Conservation (phyloP, 2,113 vertebrate species). For the Butorides virescens region DNA sequence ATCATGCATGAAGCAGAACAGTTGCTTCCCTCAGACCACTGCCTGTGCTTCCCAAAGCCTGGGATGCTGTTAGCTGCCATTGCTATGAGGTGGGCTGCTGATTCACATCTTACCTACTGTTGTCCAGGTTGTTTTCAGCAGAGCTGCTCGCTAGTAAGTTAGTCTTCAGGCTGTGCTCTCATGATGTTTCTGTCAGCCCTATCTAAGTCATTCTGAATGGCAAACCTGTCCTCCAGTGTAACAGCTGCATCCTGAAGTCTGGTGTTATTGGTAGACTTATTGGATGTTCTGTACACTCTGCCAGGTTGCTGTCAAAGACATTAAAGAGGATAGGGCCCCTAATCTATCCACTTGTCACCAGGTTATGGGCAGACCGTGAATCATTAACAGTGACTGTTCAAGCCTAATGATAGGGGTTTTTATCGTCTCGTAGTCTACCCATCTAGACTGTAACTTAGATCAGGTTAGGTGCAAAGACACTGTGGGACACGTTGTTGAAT, state of each 20-base stretch:
- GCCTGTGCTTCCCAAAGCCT: neutral
- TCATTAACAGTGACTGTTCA: neutral
- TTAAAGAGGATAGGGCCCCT: neutral
- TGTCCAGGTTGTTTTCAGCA: neutral
- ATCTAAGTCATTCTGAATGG: neutral
- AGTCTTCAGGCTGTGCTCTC: neutral
- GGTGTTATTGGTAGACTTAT: neutral
- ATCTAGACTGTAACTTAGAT: neutral
- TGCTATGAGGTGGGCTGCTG: neutral
- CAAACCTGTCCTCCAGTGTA: accelerated
- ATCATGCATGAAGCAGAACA: neutral
- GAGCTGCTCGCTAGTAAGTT: neutral
- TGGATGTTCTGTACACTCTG: neutral
- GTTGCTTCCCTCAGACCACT: neutral
- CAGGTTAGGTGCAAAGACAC: neutral
- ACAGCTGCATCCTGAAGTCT: neutral
- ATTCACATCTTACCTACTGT: neutral
- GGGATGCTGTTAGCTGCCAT: neutral
- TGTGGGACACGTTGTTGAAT: neutral
- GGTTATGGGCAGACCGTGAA: neutral
- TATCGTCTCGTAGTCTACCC: neutral
- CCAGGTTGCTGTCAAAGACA: neutral
- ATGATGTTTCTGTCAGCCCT: neutral
- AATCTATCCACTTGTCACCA: neutral
- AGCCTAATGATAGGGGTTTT: neutral